Evolutionary conservation across 2,888 invertebrate species (phyloP).

Genomic region (Limenitis camilla): DNA sequence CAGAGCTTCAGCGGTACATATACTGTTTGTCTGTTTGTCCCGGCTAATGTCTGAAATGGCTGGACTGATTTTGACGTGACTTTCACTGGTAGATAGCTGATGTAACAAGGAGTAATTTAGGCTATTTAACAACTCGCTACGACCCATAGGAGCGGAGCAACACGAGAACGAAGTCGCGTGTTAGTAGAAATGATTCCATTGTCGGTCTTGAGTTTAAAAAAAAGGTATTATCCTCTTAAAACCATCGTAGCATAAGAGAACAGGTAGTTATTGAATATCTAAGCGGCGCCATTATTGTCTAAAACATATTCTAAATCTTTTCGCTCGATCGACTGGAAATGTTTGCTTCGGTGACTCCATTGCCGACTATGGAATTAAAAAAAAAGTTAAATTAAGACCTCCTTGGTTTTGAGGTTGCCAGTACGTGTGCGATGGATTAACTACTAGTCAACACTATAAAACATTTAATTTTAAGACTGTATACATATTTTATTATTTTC

Average conservation of each 20-base stretch:
- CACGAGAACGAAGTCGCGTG: too few relatives aligned
- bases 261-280: conserved; percentile 30
- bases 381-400: conserved; percentile 23
- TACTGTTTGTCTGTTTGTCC: too few relatives aligned
- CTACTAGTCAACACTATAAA: not conserved
- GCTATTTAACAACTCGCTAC: too few relatives aligned
- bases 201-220: not conserved
- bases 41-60: too few relatives aligned
- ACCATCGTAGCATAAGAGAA: conserved; percentile 6
- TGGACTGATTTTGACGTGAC: too few relatives aligned
- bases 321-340: conserved; percentile 47
- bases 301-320: conserved; percentile 37
- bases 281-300: conserved; percentile 24
- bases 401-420: conserved; percentile 11
- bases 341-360: conserved; percentile 36
- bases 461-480: not conserved
- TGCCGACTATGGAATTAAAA: conserved; percentile 24
- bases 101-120: too few relatives aligned
- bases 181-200: too few relatives aligned
- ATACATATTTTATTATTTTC: too few relatives aligned
- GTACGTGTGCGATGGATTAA: not conserved
- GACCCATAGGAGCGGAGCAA: too few relatives aligned
- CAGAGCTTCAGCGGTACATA: too few relatives aligned
- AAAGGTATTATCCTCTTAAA: conserved; percentile 12
- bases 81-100: too few relatives aligned